Base-by-base conservation (phyloP, 2,113 vertebrate genomes). In the Pogonocichla stellata region DNA sequence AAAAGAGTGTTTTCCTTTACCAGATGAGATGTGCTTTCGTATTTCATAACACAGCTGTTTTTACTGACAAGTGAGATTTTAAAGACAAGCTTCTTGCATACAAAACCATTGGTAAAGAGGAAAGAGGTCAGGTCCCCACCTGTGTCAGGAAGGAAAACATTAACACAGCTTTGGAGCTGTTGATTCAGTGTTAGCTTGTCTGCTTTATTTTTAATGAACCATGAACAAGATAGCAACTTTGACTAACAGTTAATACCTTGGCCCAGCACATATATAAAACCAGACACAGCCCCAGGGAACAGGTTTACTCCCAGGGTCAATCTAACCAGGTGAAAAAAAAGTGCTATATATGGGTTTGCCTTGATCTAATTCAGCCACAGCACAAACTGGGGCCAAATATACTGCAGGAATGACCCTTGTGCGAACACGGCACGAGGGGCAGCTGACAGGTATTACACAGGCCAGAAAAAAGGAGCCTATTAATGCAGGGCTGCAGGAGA, bases 51-150 rank as follows among this genome's bases (percentile, higher is more conserved):
- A 75, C 58, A 69, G 38, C 34, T 69, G 54, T 7, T 73, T 61
- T 69, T 61, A 77, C 26, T 79, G 38, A 60, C 69, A 89, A 81
- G 29, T 23, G 45, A 73, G 72, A 80, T 70, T 53, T 58, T 22
- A 91, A 79, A 90, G 74, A 72, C 80, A 66, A 81, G 20, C 43
- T 90, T 64, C 81, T 72, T 88, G 74, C 53, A 57, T 23, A 77
- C 33, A 66, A 75, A 92, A 73, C 42, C 74, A 38, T 8, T 0
- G 0, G 29, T 36, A 86, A 51, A 88, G 54, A 79, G 61, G 47
- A 81, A 91, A 74, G 40, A 65, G 43, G 42, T 61, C 54, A 83
- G 34, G 56, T 77, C 31, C 25, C 47, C 2, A 3, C 3, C 1
- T 26, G 43, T 31, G 86, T 58, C 3, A 5, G 64, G 81, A 90